Evolutionary conservation across 2,113 vertebrate genomes (phyloP), one percentile per base, ranked within the genome.

Genomic region (Orthonyx spaldingii): DNA sequence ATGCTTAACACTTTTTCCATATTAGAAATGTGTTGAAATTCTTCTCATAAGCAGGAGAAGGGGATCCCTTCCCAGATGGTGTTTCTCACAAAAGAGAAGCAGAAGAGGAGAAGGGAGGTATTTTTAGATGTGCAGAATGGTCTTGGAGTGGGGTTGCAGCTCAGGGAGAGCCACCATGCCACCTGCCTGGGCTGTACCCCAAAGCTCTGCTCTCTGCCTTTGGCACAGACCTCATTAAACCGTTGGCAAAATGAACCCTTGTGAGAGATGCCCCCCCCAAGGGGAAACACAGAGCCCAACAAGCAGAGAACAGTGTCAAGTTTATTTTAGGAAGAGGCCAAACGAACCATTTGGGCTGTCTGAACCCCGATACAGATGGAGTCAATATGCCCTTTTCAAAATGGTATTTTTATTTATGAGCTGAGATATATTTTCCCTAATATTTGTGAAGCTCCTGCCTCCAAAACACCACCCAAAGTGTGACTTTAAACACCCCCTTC

Each of bases 141-240:
- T 44, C 66, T 46, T 0, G 0, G 49, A 80, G 39, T 14, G 26
- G 11, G 35, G 28, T 3, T 68, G 59, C 44, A 71, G n/a, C 35
- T 84, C n/a, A 61, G 50, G 44, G 13, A 60, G 20, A 27, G 39
- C 3, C 4, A 20, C 55, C 33, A 11, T 23, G 42, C 44, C 24
- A 16, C 12, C 27, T 27, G 69, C 3, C 39, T 27, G 57, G 33
- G 68, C 27, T 75, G 32, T 18, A 9, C 32, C 80, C 52, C 57
- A 50, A 41, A 78, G 46, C 52, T n/a, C 66, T 39, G 66, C 21
- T 63, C 52, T 64, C 61, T 57, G 24, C 27, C 33, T 80, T 57
- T 49, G 2, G 2, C 53, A 69, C 30, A 50, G 30, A 46, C 16
- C 59, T 72, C 5, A 1, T 17, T 21, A 37, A 72, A 6, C 32